Percentiles rank a stretch among this genome's conserved stretches.
Conservation (phyloP, 2,113 vertebrate species). For the Callospermophilus lateralis region DNA sequence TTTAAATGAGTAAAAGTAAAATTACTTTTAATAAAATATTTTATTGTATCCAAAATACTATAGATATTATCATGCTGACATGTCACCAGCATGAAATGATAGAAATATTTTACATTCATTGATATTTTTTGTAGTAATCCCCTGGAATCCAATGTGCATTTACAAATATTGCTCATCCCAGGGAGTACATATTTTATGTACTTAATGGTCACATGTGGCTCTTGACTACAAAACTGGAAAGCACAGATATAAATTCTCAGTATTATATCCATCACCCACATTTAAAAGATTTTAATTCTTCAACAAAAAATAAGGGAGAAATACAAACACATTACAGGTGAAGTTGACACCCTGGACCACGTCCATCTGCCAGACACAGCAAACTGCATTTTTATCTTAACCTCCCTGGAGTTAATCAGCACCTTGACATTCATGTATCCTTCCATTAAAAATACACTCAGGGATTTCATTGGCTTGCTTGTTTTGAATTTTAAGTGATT, state of each 20-base stretch:
- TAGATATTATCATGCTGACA: neutral
- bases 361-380: neutral
- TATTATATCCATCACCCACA: neutral
- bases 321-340: neutral
- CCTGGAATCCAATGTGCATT: neutral
- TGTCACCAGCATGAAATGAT: neutral
- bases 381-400: neutral
- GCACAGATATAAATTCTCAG: neutral
- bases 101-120: neutral
- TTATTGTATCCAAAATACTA: neutral
- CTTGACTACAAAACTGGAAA: neutral
- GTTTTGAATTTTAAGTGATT: neutral
- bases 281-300: slow-evolving; percentile 21
- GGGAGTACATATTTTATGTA: neutral
- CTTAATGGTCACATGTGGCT: neutral
- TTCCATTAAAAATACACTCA: neutral
- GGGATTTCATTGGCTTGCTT: neutral
- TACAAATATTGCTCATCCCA: neutral
- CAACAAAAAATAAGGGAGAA: neutral
- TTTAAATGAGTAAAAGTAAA: neutral
- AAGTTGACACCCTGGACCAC: neutral
- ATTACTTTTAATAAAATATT: neutral
- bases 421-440: neutral
- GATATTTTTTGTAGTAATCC: neutral
- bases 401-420: neutral